Conservation (phyloP, 2,113 vertebrate species). For the Poeciliopsis turrubarensis region DNA sequence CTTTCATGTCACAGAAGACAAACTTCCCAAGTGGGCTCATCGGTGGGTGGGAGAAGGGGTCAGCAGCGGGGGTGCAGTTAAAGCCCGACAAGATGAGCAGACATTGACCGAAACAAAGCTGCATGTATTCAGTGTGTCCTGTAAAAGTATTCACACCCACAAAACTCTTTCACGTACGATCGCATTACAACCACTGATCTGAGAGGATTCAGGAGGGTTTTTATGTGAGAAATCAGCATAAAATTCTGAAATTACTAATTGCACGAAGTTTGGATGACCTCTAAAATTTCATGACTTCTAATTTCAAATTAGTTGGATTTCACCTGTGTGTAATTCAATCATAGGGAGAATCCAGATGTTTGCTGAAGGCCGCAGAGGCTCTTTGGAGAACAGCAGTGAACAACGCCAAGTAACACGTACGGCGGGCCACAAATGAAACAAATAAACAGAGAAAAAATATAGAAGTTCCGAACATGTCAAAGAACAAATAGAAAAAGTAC, state of each 20-base stretch:
- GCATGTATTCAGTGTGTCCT: not conserved
- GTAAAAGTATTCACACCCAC: not conserved
- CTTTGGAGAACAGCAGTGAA: not conserved
- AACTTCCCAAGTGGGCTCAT: slow-evolving; percentile 48
- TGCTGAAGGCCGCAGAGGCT: not conserved
- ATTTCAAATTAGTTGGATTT: too few relatives aligned
- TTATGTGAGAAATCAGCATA: not conserved
- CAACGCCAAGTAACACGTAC: not conserved
- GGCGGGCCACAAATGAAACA: not conserved
- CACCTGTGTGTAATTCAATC: too few relatives aligned
- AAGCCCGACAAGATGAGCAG: slow-evolving; percentile 8
- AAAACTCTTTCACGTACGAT: not conserved
- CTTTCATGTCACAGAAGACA: slow-evolving; percentile 59
- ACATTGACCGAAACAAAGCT: slow-evolving; percentile 20
- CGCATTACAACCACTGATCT: not conserved
- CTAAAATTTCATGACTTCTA: too few relatives aligned
- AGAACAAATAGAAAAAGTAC: not conserved
- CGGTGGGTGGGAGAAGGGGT: slow-evolving; percentile 48
- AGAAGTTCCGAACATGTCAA: not conserved
- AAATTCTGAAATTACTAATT: too few relatives aligned
- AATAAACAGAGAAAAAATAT: too few relatives aligned
- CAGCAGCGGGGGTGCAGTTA: slow-evolving; percentile 26
- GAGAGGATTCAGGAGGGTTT: not conserved
- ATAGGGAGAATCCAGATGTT: too few relatives aligned
- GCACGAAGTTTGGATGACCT: too few relatives aligned